These are phyloP conservation scores for Sesamia inferens DNA, from an alignment of 2,888 invertebrate species.

Conservation along the genomic window DNA sequence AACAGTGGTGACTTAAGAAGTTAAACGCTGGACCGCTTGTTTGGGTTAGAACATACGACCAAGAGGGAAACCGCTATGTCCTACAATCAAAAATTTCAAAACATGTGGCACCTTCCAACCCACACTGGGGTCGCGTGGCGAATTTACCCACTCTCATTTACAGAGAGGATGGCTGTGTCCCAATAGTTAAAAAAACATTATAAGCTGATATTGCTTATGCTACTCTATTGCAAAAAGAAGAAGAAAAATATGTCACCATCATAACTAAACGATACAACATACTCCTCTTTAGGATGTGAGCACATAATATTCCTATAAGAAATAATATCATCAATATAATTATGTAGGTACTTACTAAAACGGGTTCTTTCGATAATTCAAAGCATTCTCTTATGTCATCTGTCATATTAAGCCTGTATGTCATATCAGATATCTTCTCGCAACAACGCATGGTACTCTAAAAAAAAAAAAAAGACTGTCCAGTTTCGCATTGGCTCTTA, in stretches of 20 bases:
- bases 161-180: not conserved
- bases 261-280: no score
- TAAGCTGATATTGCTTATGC: not conserved
- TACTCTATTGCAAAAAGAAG: constrained; percentile 12
- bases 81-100: not conserved
- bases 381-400: constrained; percentile 21
- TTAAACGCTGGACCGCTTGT: not conserved
- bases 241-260: not conserved
- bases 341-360: constrained; percentile 21
- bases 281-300: no score
- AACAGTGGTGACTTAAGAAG: not conserved
- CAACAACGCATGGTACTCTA: constrained; percentile 41
- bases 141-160: not conserved
- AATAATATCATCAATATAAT: not conserved
- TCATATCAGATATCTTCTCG: not conserved
- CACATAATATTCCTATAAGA: not conserved
- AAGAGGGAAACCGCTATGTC: not conserved
- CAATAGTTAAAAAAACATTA: not conserved
- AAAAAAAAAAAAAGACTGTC: constrained; percentile 6
- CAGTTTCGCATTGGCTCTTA: no score
- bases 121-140: no score
- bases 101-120: not conserved
- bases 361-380: constrained; percentile 29
- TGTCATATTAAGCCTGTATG: not conserved
- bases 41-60: not conserved